Base-by-base conservation (phyloP, 2,888 invertebrate species). In the Trichopoda pennipes region DNA sequence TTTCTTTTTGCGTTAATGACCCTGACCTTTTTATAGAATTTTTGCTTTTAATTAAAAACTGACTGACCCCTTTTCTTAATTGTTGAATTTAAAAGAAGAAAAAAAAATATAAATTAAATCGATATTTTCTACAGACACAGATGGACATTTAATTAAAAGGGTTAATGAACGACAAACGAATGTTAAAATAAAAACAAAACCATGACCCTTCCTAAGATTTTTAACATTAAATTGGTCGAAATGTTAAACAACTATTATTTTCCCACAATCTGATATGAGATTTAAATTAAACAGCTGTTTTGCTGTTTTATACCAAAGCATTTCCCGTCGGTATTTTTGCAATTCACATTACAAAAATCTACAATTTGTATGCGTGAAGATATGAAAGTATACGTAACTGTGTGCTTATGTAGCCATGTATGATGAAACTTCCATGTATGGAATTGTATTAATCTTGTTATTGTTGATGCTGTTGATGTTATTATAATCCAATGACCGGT, bases 151-250 rank as follows among this genome's bases (percentile, higher is more conserved):
- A 44, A 55, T 14, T 42, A 21, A 73, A 72, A 44, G 21, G 61
- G 72, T 63, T 42, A 73, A 73, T 16, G 38, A 23, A 51, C 28
- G 7, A 8, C 17, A 21, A 38, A 42, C 28, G 38, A 38, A 38
- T 38, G 7, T 38, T 12, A 12, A 19, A 64, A 35, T 21, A 35
- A 61, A 49, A 64, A 42, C n/a, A 61, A 72, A 77, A 77, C 55
- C 76, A 60, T 81, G 76, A 81, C 81, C 81, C 76, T 77, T 68
- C 81, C 51, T 72, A 81, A 77, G 68, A 66, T 68, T 53, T 44
- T 66, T 72, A 47, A 14, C 7, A 35, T 73, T 79, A 73, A 77
- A 61, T 68, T 76, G 76, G 76, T 68, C 76, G 47, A 76, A 42
- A 53, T 73, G 44, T n/a, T 53, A 38, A 35, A 47, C 47, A 70